Base-by-base conservation (phyloP, 1,140 invertebrate species). In the Berghia stephanieae region DNA sequence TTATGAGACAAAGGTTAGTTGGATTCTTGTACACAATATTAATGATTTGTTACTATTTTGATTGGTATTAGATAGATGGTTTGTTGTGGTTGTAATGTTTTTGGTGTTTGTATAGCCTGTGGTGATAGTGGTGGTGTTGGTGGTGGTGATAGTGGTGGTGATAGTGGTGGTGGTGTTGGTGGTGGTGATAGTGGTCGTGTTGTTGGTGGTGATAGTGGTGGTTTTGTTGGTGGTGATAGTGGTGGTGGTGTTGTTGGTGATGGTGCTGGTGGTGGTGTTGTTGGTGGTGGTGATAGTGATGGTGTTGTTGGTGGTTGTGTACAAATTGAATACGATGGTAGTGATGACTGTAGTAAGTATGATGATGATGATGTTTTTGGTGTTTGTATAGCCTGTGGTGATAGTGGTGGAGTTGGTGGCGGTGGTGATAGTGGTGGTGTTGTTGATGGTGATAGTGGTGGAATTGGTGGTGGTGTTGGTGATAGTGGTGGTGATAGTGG, bases 1-100 rank as follows among this genome's bases (percentile, higher is more conserved):
- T 31, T 86, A 86, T 55, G 87, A 88, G 52, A 86, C 86, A 24
- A 88, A 88, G 85, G 86, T 88, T 82, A 72, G 77, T n/a, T n/a
- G n/a, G n/a, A n/a, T n/a, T n/a, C n/a, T n/a, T n/a, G n/a, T n/a
- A n/a, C n/a, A n/a, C n/a, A n/a, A n/a, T n/a, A n/a, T n/a, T n/a
- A n/a, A n/a, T n/a, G n/a, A n/a, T n/a, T n/a, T n/a, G n/a, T n/a
- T n/a, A n/a, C n/a, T n/a, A n/a, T n/a, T n/a, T n/a, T n/a, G n/a
- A n/a, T n/a, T n/a, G n/a, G n/a, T n/a, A n/a, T n/a, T n/a, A n/a
- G n/a, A n/a, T n/a, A n/a, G n/a, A n/a, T n/a, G n/a, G n/a, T n/a
- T n/a, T n/a, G n/a, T n/a, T n/a, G n/a, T n/a, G n/a, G n/a, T n/a
- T n/a, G n/a, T n/a, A n/a, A 60, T 16, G 46, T 49, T n/a, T 49